These are phyloP conservation scores for Tigriopus japonicus DNA, from an alignment of 1,140 invertebrate genomes.

Conservation along the genomic window DNA sequence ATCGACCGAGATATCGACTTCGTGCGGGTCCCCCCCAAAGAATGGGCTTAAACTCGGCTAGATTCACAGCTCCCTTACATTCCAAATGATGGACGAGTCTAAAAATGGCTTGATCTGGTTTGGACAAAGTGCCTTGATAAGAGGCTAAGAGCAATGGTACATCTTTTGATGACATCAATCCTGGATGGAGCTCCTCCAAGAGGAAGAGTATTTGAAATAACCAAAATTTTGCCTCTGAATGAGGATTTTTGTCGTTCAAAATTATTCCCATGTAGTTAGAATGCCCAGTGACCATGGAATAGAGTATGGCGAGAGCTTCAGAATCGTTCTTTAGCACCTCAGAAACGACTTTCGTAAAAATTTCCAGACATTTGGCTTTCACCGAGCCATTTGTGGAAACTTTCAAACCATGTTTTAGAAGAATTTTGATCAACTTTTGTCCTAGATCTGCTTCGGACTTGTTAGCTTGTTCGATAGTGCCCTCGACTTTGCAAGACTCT, in stretches of 20 bases:
- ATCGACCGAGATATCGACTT: constrained; percentile 13
- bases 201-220: neutral
- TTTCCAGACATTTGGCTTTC: neutral
- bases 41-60: constrained; percentile 18
- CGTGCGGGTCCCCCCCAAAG: constrained; percentile 12
- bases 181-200: neutral
- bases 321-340: neutral
- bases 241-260: neutral
- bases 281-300: constrained; percentile 1
- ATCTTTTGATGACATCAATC: neutral
- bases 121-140: constrained; percentile 16
- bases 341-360: neutral
- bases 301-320: neutral
- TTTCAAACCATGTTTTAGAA: constrained; percentile 4
- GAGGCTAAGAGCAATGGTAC: constrained; percentile 16
- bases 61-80: constrained; percentile 1
- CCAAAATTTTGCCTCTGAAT: too few relatives aligned
- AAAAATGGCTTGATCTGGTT: constrained; percentile 17
- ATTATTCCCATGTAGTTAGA: neutral
- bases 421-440: too few relatives aligned
- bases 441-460: too few relatives aligned
- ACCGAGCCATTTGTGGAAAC: neutral
- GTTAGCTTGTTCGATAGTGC: too few relatives aligned
- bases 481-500: too few relatives aligned
- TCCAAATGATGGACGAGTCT: constrained; percentile 14